Evolutionary conservation across 2,113 vertebrate genomes (phyloP).

Genomic region (Catharus minimus): DNA sequence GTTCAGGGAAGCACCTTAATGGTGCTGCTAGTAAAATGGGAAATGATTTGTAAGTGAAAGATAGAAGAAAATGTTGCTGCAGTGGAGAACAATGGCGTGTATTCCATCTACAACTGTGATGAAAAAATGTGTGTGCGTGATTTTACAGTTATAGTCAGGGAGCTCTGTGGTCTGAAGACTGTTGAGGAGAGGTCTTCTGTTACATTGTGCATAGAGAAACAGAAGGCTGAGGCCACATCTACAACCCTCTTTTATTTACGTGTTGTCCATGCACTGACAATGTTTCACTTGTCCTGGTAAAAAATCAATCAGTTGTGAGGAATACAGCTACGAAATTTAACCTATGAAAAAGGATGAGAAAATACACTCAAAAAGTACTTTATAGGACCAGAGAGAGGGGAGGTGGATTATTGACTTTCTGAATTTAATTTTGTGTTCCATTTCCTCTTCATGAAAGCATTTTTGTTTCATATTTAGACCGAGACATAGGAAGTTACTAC

Average conservation of each 20-base stretch:
- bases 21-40: not conserved
- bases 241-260: not conserved
- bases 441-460: not conserved
- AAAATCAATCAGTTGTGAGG: not conserved
- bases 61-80: not conserved
- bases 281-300: not conserved
- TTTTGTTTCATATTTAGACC: not conserved
- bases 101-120: not conserved
- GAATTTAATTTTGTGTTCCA: not conserved
- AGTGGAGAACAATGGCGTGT: not conserved
- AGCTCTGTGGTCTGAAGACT: not conserved
- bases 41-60: not conserved
- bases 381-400: not conserved
- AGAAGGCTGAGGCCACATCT: not conserved
- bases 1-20: not conserved
- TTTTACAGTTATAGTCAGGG: not conserved
- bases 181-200: not conserved
- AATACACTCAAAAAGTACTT: not conserved
- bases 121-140: not conserved
- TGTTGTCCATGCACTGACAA: not conserved
- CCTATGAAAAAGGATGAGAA: not conserved
- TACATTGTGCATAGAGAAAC: not conserved
- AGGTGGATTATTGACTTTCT: not conserved
- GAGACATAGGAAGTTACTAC: not conserved
- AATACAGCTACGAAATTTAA: not conserved